Evolutionary conservation across 2,113 vertebrate genomes (phyloP), one percentile per base, ranked within the genome.

Genomic region (Anoplopoma fimbria): DNA sequence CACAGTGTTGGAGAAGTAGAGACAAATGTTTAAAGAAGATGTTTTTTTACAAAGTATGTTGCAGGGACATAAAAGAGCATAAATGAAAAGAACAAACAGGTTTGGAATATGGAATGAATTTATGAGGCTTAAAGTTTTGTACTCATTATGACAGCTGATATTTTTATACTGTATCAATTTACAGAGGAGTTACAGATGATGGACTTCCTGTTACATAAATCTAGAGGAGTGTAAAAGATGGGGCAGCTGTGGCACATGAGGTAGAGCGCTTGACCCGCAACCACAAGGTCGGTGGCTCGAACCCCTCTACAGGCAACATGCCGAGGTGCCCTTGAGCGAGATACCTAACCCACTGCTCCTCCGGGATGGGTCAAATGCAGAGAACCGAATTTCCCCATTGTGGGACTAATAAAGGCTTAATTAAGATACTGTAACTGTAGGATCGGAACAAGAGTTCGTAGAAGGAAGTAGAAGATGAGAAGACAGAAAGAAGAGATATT

Each of bases 161-260:
- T 27, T 25, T 67, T 29, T 9, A 34, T 62, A 62, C 21, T n/a
- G 27, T 3, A 63, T 36, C 21, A 36, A 3, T 38, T 63, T 21
- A 63, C 21, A 42, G 25, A 65, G 25, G 9, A 63, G 33, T 55
- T 71, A 21, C 8, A 74, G 14, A 58, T 15, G 12, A 71, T 29
- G 8, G 45, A 53, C 57, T 47, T 77, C 58, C 64, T 79, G 27
- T 42, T 40, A 7, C 29, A 51, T 58, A 12, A 77, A 80, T 65
- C 29, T 49, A 49, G n/a, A 12, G 27, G 9, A 25, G 19, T 14
- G 36, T 71, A 31, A 73, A 25, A 34, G 45, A n/a, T n/a, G n/a
- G n/a, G n/a, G n/a, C n/a, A n/a, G n/a, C n/a, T n/a, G n/a, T n/a
- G n/a, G n/a, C n/a, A n/a, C n/a, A n/a, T n/a, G n/a, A n/a, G n/a